A percentile compares a stretch with the other conserved stretches of the same genome.
phyloP scores from a whole-genome alignment of 2,113 vertebrate genomes.

The Tetrao urogallus region DNA sequence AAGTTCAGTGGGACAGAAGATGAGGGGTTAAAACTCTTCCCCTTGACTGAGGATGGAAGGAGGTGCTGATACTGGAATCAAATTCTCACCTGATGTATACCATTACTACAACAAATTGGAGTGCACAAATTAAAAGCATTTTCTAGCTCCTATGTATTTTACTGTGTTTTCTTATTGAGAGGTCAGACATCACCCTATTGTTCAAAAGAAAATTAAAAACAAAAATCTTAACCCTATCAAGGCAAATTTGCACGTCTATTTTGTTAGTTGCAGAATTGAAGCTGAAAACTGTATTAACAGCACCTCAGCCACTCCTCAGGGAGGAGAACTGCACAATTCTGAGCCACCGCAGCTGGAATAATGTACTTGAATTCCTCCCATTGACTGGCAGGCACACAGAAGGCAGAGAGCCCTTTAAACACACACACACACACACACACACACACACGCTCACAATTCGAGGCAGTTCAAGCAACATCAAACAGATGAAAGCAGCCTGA shows the following conservation, averaged over 20 bases:
- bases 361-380: background rate
- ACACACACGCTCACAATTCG: background rate
- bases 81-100: background rate
- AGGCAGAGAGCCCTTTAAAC: background rate
- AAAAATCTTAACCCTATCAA: background rate
- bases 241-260: background rate
- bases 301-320: background rate
- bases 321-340: background rate
- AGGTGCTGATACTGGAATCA: background rate
- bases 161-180: background rate
- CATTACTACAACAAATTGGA: background rate
- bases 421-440: accelerated
- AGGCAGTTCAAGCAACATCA: background rate
- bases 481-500: background rate
- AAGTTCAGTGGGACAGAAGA: background rate
- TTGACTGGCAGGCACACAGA: background rate
- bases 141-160: background rate
- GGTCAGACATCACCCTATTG: background rate
- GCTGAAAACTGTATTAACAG: conserved; percentile 11
- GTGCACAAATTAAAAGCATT: background rate
- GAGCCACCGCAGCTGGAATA: background rate
- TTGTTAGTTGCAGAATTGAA: background rate
- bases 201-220: background rate
- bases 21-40: background rate
- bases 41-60: background rate